phyloP scores from a whole-genome alignment of 1,140 invertebrate species.

The Manduca sexta region DNA sequence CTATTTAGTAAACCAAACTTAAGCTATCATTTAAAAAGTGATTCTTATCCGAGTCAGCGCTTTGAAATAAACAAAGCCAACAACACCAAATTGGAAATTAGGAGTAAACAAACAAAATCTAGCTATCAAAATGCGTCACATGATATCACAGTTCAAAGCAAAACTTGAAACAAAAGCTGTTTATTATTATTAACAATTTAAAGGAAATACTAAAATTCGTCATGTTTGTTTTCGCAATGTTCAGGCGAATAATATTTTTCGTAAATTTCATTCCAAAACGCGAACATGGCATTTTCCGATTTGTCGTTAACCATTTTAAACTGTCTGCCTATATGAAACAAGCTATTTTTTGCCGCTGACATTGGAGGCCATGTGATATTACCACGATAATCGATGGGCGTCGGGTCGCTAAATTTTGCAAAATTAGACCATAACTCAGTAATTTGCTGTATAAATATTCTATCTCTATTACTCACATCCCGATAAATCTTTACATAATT shows the following conservation, averaged over 20 bases:
- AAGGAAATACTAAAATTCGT: conserved; percentile 14
- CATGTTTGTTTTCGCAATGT: conserved; percentile 21
- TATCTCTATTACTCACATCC: conserved; percentile 31
- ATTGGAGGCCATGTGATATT: conserved; percentile 42
- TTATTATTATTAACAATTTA: too few species aligned
- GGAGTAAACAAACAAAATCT: too few species aligned
- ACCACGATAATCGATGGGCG: conserved; percentile 17
- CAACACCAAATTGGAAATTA: too few species aligned
- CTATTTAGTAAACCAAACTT: too few species aligned
- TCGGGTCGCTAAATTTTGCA: conserved; percentile 61
- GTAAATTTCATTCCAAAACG: conserved; percentile 55
- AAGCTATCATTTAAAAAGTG: too few species aligned
- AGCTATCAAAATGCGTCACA: too few species aligned
- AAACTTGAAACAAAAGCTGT: too few species aligned
- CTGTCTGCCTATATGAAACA: conserved; percentile 32
- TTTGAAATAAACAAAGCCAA: too few species aligned
- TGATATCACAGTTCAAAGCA: too few species aligned
- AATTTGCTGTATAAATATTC: conserved; percentile 48
- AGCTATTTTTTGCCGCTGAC: conserved; percentile 34
- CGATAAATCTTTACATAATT: conserved; percentile 39
- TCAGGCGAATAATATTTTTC: conserved; percentile 31
- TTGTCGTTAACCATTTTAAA: conserved; percentile 30
- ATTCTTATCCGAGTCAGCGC: too few species aligned
- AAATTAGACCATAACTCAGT: conserved; percentile 67
- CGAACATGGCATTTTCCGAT: conserved; percentile 33